phyloP scores from a whole-genome alignment of 2,113 vertebrate genomes.

The Stegostoma tigrinum region DNA sequence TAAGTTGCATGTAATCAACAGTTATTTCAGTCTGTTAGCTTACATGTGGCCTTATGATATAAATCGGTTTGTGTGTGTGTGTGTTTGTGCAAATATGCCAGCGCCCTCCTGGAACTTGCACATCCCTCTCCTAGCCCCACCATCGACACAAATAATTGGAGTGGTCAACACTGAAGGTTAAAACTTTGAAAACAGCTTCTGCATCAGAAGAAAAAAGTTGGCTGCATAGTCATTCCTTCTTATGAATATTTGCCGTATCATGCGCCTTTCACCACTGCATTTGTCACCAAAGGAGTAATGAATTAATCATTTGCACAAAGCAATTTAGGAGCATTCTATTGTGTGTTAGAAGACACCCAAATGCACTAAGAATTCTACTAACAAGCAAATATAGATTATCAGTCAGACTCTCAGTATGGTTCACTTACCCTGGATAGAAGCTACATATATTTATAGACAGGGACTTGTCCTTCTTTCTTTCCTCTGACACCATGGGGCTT shows the following conservation, averaged over 20 bases:
- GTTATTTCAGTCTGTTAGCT: slow-evolving; percentile 30
- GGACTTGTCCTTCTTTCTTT: background rate
- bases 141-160: background rate
- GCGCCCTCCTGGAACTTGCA: too few relatives aligned
- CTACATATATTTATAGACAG: too few relatives aligned
- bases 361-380: too few relatives aligned
- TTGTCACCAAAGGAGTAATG: background rate
- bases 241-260: background rate
- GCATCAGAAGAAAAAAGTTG: background rate
- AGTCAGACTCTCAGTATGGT: too few relatives aligned
- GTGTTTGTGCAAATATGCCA: too few relatives aligned
- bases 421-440: too few relatives aligned
- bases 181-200: background rate
- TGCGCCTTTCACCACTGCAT: background rate
- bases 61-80: background rate
- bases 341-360: background rate
- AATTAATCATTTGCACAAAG: background rate
- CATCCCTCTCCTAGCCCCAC: too few relatives aligned
- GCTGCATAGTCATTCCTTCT: background rate
- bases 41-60: background rate
- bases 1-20: slow-evolving; percentile 51
- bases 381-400: too few relatives aligned
- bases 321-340: background rate
- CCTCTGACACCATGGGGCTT: background rate
- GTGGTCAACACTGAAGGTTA: background rate